Conservation (phyloP, 2,888 invertebrate genomes). For the Nemotelus pantherinus region DNA sequence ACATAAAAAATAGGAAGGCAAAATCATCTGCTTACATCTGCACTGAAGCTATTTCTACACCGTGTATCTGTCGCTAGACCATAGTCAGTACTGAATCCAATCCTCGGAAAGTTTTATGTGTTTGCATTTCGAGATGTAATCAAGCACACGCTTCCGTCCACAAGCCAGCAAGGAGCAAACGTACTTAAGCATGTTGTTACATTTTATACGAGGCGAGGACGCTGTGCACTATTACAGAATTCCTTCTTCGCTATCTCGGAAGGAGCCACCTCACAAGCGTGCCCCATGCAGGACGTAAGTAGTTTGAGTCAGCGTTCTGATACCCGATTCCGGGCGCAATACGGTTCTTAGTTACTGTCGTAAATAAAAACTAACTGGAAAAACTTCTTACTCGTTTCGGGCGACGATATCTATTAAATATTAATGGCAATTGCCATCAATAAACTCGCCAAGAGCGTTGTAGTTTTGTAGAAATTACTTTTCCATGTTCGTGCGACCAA, state of each 20-base stretch:
- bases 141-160: slow-evolving; percentile 23
- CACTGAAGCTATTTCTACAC: too few species aligned
- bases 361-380: slow-evolving; percentile 11
- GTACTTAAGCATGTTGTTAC: slow-evolving; percentile 11
- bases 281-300: background rate
- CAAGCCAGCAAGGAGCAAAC: background rate
- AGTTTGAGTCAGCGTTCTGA: slow-evolving; percentile 4
- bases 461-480: background rate
- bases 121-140: slow-evolving; percentile 36
- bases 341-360: background rate
- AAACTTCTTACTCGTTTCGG: background rate
- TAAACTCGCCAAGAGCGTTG: slow-evolving; percentile 1
- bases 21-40: too few species aligned
- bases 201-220: background rate
- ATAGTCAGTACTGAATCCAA: background rate
- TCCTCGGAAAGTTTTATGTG: slow-evolving; percentile 24
- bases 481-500: background rate
- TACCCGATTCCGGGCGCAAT: background rate
- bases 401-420: background rate
- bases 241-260: background rate
- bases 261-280: slow-evolving; percentile 19
- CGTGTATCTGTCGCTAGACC: too few species aligned
- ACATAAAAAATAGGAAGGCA: background rate
- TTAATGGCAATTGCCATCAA: background rate
- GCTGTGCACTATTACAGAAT: background rate